Evolutionary conservation across 1,140 invertebrate genomes (phyloP).

Genomic region (Diachasma alloeum): DNA sequence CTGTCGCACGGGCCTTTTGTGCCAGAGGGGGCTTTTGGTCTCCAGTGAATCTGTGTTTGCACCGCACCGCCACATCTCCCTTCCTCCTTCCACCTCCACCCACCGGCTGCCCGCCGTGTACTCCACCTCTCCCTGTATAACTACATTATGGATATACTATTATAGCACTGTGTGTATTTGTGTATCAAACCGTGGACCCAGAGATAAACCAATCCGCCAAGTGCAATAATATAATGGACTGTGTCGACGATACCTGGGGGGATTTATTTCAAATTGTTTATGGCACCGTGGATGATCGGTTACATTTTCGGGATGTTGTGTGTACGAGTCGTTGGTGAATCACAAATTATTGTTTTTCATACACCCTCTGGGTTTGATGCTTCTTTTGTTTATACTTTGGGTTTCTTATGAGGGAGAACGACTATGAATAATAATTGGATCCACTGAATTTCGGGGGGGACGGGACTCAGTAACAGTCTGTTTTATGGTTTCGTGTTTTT

Average conservation of each 20-base stretch:
- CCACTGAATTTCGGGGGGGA: too few relatives aligned
- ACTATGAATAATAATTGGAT: too few relatives aligned
- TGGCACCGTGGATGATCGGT: conserved; percentile 19
- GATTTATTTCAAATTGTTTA: conserved; percentile 34
- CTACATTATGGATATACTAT: conserved; percentile 3
- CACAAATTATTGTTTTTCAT: neutral
- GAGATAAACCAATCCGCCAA: conserved; percentile 36
- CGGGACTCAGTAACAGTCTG: too few relatives aligned
- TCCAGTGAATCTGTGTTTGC: neutral
- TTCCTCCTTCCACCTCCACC: neutral
- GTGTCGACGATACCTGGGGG: conserved; percentile 25
- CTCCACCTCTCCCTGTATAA: neutral
- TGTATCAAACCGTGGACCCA: conserved; percentile 27
- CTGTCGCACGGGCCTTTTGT: conserved; percentile 34
- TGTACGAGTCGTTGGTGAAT: neutral
- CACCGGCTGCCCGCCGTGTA: neutral
- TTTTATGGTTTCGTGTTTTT: too few relatives aligned
- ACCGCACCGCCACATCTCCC: neutral
- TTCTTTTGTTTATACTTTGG: too few relatives aligned
- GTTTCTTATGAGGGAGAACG: too few relatives aligned
- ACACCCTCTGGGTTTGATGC: too few relatives aligned
- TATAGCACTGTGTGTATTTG: conserved; percentile 7
- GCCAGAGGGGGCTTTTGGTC: neutral
- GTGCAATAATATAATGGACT: conserved; percentile 36
- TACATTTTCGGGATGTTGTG: neutral